Conservation (phyloP, 2,888 invertebrate species). For the Meliscaeva auricollis region DNA sequence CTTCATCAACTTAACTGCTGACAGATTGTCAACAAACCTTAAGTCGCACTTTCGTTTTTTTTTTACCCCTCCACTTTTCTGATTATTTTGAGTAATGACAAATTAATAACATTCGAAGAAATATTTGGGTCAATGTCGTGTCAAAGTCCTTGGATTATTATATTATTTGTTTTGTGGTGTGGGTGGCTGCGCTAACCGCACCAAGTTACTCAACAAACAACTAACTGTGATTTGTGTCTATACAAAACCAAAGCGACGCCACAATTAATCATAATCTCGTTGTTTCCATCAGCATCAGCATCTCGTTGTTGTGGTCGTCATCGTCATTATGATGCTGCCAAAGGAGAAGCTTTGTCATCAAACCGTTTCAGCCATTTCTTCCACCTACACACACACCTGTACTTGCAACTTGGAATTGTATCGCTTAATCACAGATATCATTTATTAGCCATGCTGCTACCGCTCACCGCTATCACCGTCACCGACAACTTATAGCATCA, state of each 20-base stretch:
- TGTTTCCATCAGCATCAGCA: constrained; percentile 50
- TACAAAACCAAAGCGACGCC: constrained; percentile 40
- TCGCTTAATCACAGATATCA: constrained; percentile 32
- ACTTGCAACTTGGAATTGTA: constrained; percentile 50
- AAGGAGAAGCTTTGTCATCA: constrained; percentile 40
- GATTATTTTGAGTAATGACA: constrained; percentile 38
- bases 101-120: constrained; percentile 49
- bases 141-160: constrained; percentile 29
- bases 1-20: constrained; percentile 7
- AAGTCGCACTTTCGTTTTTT: not conserved
- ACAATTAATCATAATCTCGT: constrained; percentile 72
- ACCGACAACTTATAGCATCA: not conserved
- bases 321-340: constrained; percentile 31
- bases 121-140: constrained; percentile 64
- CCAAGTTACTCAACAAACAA: constrained; percentile 32
- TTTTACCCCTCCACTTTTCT: too few species aligned
- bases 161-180: constrained; percentile 10
- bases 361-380: constrained; percentile 22
- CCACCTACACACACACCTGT: constrained; percentile 28
- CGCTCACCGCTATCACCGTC: not conserved
- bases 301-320: constrained; percentile 25
- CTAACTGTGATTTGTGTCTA: constrained; percentile 42
- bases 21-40: constrained; percentile 20
- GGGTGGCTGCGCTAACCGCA: constrained; percentile 12
- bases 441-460: not conserved